phyloP scores from a whole-genome alignment of 2,888 invertebrate genomes.

The Allolobophora icterica region DNA sequence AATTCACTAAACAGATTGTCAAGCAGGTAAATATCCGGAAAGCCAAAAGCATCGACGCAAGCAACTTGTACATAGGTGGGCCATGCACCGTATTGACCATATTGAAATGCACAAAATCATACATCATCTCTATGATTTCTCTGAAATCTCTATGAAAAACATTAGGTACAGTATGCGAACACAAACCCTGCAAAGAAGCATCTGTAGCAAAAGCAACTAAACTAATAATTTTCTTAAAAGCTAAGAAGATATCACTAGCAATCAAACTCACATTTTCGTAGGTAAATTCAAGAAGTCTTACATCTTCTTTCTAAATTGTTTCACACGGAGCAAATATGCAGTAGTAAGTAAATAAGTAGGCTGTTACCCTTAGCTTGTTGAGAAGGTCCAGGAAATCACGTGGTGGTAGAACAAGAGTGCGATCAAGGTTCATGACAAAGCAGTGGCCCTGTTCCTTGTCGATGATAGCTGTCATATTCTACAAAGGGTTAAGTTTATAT shows the following conservation, averaged over 20 bases:
- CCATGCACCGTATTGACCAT: too few species aligned
- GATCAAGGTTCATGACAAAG: slow-evolving; percentile 88
- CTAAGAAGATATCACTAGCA: too few species aligned
- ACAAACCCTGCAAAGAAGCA: too few species aligned
- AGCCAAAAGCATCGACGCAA: too few species aligned
- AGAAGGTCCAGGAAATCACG: slow-evolving; percentile 80
- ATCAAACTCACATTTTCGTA: not conserved
- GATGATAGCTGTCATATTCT: slow-evolving; percentile 79
- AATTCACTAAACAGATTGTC: too few species aligned
- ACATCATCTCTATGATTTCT: too few species aligned
- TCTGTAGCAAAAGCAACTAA: too few species aligned
- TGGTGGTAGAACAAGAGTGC: slow-evolving; percentile 79
- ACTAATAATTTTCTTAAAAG: not conserved
- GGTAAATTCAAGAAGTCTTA: not conserved
- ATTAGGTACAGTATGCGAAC: too few species aligned
- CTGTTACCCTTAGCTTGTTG: slow-evolving; percentile 77
- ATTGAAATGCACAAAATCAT: too few species aligned
- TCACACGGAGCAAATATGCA: not conserved
- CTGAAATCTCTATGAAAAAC: too few species aligned
- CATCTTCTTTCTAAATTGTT: not conserved
- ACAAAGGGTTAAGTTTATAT: slow-evolving; percentile 39
- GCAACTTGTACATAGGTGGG: too few species aligned
- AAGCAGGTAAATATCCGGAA: too few species aligned
- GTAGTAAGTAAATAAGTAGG: not conserved
- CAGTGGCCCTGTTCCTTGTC: slow-evolving; percentile 79